These are phyloP conservation scores for Pherbina coryleti DNA, from an alignment of 2,888 invertebrate species.

Conservation along the genomic window DNA sequence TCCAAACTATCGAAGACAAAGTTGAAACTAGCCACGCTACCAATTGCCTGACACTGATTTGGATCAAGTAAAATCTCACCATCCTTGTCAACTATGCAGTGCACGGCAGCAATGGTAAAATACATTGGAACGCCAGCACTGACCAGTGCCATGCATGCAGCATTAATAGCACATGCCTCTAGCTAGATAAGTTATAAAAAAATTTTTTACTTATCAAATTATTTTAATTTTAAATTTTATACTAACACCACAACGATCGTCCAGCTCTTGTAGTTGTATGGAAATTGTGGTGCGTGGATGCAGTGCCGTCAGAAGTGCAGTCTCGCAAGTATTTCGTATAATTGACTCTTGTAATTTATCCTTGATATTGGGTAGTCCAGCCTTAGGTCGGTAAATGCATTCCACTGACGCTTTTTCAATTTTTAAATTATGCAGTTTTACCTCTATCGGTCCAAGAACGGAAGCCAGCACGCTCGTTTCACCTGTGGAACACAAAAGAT, in stretches of 20 bases:
- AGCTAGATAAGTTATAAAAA: conserved; percentile 69
- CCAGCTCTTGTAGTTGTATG: conserved; percentile 87
- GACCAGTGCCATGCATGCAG: conserved; percentile 84
- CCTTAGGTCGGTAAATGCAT: conserved; percentile 81
- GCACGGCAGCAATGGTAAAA: conserved; percentile 83
- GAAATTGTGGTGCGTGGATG: conserved; percentile 86
- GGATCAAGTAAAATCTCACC: conserved; percentile 78
- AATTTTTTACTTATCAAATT: not conserved
- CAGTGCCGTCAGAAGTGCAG: conserved; percentile 77
- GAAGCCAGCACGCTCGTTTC: conserved; percentile 83
- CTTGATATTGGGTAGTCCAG: conserved; percentile 79
- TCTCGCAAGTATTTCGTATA: conserved; percentile 82
- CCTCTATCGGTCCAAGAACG: conserved; percentile 87
- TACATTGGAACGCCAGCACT: conserved; percentile 88
- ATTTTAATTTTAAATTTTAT: not conserved
- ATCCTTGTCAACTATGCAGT: conserved; percentile 77
- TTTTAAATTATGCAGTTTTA: conserved; percentile 80
- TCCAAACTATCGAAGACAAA: conserved; percentile 81
- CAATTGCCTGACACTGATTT: conserved; percentile 70
- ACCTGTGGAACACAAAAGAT: conserved; percentile 71
- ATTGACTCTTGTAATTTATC: conserved; percentile 82
- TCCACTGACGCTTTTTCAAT: conserved; percentile 83
- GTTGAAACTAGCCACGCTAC: conserved; percentile 76
- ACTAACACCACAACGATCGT: conserved; percentile 84
- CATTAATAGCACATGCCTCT: conserved; percentile 85